A percentile compares a stretch with the other conserved stretches of the same genome.
phyloP scores from a whole-genome alignment of 1,140 invertebrate genomes.

The Pachyrhynchus sulphureomaculatus region DNA sequence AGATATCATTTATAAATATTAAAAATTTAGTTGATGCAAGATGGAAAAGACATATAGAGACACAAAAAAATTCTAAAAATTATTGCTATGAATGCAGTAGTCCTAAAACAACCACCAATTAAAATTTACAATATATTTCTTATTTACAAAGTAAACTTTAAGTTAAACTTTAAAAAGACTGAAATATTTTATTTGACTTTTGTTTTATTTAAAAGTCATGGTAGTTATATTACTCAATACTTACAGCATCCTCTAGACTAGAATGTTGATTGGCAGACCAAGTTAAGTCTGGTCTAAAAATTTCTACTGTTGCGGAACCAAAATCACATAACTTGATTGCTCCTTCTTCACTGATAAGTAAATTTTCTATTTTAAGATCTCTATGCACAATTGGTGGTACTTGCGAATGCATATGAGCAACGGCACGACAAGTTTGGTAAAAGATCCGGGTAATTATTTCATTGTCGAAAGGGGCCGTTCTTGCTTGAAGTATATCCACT shows the following conservation, averaged over 20 bases:
- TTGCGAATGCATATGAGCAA: slow-evolving; percentile 92
- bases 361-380: slow-evolving; percentile 85
- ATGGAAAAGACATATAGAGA: too few relatives aligned
- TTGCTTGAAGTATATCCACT: slow-evolving; percentile 74
- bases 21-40: too few relatives aligned
- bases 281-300: slow-evolving; percentile 78
- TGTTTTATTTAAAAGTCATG: too few relatives aligned
- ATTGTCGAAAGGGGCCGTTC: slow-evolving; percentile 64
- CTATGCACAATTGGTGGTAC: slow-evolving; percentile 87
- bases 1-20: too few relatives aligned
- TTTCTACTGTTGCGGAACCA: slow-evolving; percentile 89
- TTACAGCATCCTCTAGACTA: slow-evolving; percentile 91
- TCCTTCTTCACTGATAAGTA: slow-evolving; percentile 73
- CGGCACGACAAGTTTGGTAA: slow-evolving; percentile 86
- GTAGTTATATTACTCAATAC: slow-evolving; percentile 31
- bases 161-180: too few relatives aligned
- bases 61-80: too few relatives aligned
- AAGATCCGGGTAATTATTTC: slow-evolving; percentile 85
- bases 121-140: too few relatives aligned
- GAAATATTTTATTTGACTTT: too few relatives aligned
- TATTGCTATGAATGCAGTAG: too few relatives aligned
- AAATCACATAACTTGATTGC: slow-evolving; percentile 97
- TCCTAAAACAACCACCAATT: too few relatives aligned
- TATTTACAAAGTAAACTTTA: too few relatives aligned
- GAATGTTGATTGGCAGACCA: slow-evolving; percentile 93